phyloP scores from a whole-genome alignment of 2,888 invertebrate species.

The Himalopsyche anomala region DNA sequence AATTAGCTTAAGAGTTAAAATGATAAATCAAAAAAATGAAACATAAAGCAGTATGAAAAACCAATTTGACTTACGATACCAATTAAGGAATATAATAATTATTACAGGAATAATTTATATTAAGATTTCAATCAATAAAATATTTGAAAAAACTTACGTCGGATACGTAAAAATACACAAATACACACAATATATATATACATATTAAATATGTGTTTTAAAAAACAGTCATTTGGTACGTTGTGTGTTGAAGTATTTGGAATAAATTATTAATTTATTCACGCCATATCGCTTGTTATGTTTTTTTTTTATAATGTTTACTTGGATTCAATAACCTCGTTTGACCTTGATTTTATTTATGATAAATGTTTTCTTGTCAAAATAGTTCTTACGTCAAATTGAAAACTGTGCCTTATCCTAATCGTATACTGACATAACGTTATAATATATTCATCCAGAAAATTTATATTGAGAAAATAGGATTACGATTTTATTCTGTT shows the following conservation, averaged over 20 bases:
- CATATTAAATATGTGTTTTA: too few species aligned
- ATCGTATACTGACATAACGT: background rate
- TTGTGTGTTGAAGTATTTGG: background rate
- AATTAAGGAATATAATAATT: too few species aligned
- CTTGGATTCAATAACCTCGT: background rate
- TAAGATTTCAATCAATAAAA: too few species aligned
- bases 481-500: background rate
- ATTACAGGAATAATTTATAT: too few species aligned
- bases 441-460: background rate
- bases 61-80: too few species aligned
- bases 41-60: too few species aligned
- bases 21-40: too few species aligned
- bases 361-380: background rate
- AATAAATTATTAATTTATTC: conserved; percentile 9
- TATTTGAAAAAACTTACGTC: too few species aligned
- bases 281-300: background rate
- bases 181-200: too few species aligned
- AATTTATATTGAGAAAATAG: too few species aligned
- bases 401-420: background rate
- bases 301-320: conserved; percentile 1
- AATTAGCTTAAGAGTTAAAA: too few species aligned
- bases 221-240: background rate
- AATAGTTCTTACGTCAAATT: background rate
- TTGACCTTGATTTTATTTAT: background rate
- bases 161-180: too few species aligned